Base-by-base conservation (phyloP, 2,888 invertebrate genomes). In the Ligdia adustata region DNA sequence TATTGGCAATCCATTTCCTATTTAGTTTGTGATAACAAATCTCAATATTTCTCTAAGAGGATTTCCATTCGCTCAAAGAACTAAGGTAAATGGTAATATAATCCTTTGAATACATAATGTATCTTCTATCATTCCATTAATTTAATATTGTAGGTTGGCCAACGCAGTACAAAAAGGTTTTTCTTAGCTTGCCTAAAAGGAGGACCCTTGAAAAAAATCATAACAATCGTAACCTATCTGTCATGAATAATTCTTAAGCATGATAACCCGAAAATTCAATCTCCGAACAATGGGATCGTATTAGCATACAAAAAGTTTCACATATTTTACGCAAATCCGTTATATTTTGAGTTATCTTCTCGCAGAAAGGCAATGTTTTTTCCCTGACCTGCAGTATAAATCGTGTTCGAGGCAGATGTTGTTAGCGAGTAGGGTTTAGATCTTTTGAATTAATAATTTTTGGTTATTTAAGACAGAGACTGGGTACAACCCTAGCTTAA, bases 281-380 rank as follows among this genome's bases (percentile, higher is more conserved):
- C 87, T 83, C 79, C 86, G 85, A 86, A 88, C 88, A 87, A 89
- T 88, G 79, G 83, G 79, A 85, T 86, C 81, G 76, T 86, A 89
- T 89, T 89, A 89, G 83, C 89, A 89, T 89, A 89, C 86, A 89
- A 88, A 89, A 88, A 87, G 88, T 82, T 87, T 86, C 88, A 87
- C 83, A 89, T 88, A 89, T 89, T 85, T 88, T 85, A 87, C 85
- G 85, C 79, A 83, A 82, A 88, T 84, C 86, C 84, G 83, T 82
- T 84, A 82, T 84, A 86, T 84, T 86, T 86, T 83, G 86, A 84
- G 84, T 83, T 86, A 86, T 85, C 78, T 83, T 74, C 75, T 75
- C 69, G 73, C 77, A 82, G 80, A 83, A 82, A 79, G 80, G 78
- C 72, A 78, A 77, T 75, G 75, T 76, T 82, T 72, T 79, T 72